Conservation (phyloP, 2,113 vertebrate species). For the Scartelaos histophorus region DNA sequence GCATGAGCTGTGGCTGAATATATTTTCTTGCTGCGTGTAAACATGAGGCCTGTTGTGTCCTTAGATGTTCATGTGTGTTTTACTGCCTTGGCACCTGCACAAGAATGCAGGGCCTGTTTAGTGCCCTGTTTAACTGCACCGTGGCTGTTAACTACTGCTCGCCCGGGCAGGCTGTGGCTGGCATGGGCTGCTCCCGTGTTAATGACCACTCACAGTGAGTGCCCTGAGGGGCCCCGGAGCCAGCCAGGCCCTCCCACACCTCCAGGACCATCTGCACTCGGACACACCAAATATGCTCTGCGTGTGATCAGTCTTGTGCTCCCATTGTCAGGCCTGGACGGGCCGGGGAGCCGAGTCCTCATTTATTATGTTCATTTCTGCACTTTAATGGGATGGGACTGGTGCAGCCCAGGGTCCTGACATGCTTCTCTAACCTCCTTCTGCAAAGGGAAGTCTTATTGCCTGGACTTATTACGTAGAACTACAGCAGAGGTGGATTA, state of each 20-base stretch:
- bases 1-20: neutral
- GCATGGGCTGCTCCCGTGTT: slow-evolving; percentile 52
- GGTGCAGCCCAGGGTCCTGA: slow-evolving; percentile 7
- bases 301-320: slow-evolving; percentile 29
- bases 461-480: slow-evolving; percentile 6
- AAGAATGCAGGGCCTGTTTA: slow-evolving; percentile 32
- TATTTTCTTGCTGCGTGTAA: neutral
- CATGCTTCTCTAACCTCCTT: slow-evolving; percentile 16
- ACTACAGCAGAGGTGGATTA: neutral
- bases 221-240: slow-evolving; percentile 49
- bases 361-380: slow-evolving; percentile 33
- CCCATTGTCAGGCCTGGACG: slow-evolving; percentile 31
- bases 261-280: slow-evolving; percentile 50
- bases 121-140: slow-evolving; percentile 49
- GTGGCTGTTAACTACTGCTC: slow-evolving; percentile 61
- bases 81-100: slow-evolving; percentile 23
- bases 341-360: slow-evolving; percentile 20
- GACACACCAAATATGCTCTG: slow-evolving; percentile 43
- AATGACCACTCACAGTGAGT: slow-evolving; percentile 62
- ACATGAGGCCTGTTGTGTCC: slow-evolving; percentile 19
- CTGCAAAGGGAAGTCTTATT: slow-evolving; percentile 28
- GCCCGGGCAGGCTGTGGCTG: slow-evolving; percentile 45
- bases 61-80: slow-evolving; percentile 39
- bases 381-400: slow-evolving; percentile 24
- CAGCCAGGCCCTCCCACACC: slow-evolving; percentile 47